phyloP scores from a whole-genome alignment of 2,888 invertebrate genomes.

The Polia nebulosa region DNA sequence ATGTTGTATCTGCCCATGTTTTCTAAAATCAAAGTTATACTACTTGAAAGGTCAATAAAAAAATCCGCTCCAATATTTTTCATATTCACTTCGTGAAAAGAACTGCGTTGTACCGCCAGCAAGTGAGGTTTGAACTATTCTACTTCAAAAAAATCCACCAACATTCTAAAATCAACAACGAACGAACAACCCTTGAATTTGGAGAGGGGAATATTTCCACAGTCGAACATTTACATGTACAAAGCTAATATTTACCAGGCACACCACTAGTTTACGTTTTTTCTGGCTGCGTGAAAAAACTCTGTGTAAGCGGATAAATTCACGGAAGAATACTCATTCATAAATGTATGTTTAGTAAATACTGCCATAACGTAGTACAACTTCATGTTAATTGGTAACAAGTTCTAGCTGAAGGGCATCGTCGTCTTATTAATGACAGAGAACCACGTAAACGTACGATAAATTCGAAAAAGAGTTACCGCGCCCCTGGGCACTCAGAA shows the following conservation, averaged over 20 bases:
- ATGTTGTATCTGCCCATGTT: too few relatives aligned
- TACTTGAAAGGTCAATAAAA: background rate
- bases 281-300: background rate
- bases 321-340: background rate
- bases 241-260: conserved; percentile 35
- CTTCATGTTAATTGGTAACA: too few relatives aligned
- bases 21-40: background rate
- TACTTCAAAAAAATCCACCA: conserved; percentile 27
- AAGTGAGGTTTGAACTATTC: conserved; percentile 6
- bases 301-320: conserved; percentile 13
- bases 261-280: conserved; percentile 15
- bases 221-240: conserved; percentile 28
- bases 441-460: too few relatives aligned
- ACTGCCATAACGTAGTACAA: too few relatives aligned
- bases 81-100: conserved; percentile 4
- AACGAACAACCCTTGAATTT: conserved; percentile 34
- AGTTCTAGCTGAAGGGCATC: too few relatives aligned
- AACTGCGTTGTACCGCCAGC: background rate
- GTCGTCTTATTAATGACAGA: too few relatives aligned
- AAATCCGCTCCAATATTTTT: background rate
- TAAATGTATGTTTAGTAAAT: too few relatives aligned
- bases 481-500: too few relatives aligned
- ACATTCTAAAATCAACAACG: conserved; percentile 38
- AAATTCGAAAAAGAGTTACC: too few relatives aligned
- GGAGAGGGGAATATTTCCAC: conserved; percentile 31